phyloP scores from a whole-genome alignment of 2,888 invertebrate species.

The Tetanocera ferruginea region DNA sequence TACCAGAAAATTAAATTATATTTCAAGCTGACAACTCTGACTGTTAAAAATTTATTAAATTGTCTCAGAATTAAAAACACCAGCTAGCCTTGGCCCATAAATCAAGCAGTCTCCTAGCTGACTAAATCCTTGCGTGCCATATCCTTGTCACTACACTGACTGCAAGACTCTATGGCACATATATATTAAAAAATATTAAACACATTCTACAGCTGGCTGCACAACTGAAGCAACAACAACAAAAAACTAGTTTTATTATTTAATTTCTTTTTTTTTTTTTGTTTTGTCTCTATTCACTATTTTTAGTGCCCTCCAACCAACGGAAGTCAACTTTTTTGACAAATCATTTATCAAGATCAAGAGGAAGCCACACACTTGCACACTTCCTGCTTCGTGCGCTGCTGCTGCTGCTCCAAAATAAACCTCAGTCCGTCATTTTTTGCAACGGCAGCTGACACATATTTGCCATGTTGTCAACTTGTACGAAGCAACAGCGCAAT shows the following conservation, averaged over 20 bases:
- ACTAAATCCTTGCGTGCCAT: slow-evolving; percentile 1
- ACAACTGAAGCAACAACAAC: no score
- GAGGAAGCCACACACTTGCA: not conserved
- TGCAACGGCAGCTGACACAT: slow-evolving; percentile 52
- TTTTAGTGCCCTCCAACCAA: not conserved
- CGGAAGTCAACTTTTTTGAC: slow-evolving; percentile 33
- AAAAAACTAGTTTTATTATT: not conserved
- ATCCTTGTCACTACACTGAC: not conserved
- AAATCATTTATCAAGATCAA: slow-evolving; percentile 36
- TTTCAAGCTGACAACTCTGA: no score
- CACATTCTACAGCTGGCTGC: no score
- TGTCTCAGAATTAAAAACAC: no score
- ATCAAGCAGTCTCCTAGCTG: not conserved
- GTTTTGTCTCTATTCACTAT: not conserved
- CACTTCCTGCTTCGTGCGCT: not conserved
- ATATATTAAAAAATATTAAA: no score
- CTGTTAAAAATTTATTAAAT: no score
- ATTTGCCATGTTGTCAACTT: slow-evolving; percentile 53
- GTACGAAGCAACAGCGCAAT: slow-evolving; percentile 20
- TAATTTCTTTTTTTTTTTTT: not conserved
- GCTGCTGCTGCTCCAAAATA: slow-evolving; percentile 44
- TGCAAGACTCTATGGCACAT: not conserved
- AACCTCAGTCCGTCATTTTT: slow-evolving; percentile 64
- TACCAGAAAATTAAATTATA: no score
- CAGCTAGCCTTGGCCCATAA: not conserved